Conservation (phyloP, 2,888 invertebrate species). For the Watsonalla cultraria region DNA sequence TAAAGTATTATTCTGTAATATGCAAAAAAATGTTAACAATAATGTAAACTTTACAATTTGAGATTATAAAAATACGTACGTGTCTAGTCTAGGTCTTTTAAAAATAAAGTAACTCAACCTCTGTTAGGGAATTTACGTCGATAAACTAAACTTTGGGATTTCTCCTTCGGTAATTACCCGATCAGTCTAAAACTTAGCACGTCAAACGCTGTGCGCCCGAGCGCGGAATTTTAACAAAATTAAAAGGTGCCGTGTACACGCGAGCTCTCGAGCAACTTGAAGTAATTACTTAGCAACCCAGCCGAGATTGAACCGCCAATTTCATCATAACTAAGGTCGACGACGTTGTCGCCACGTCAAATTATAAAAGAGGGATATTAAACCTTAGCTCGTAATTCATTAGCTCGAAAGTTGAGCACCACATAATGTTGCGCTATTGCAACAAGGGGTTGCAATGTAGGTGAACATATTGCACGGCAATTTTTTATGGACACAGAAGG, state of each 20-base stretch:
- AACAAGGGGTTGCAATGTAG: too few relatives aligned
- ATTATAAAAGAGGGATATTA: not conserved
- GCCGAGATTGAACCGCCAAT: conserved; percentile 2
- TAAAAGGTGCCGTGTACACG: conserved; percentile 27
- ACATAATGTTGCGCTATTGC: too few relatives aligned
- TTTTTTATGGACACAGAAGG: too few relatives aligned
- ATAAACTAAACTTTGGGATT: not conserved
- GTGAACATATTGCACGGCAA: too few relatives aligned
- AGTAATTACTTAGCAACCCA: conserved; percentile 24
- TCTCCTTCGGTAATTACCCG: not conserved
- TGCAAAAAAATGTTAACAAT: too few relatives aligned
- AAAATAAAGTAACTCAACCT: too few relatives aligned
- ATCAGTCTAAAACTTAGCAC: not conserved
- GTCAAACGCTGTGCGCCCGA: conserved; percentile 21
- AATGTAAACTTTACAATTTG: too few relatives aligned
- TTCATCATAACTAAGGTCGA: not conserved
- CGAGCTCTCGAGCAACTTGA: conserved; percentile 20
- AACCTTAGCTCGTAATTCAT: not conserved
- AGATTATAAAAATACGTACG: too few relatives aligned
- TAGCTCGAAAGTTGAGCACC: too few relatives aligned
- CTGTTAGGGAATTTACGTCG: too few relatives aligned
- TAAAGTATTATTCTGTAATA: too few relatives aligned
- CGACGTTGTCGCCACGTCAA: not conserved
- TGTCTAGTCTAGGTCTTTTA: too few relatives aligned
- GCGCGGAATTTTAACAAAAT: conserved; percentile 24